A percentile compares a stretch with the other conserved stretches of the same genome.
phyloP scores from a whole-genome alignment of 30 jellyfish, hydroid and myxozoan genomes.

The Aurelia coerulea region DNA sequence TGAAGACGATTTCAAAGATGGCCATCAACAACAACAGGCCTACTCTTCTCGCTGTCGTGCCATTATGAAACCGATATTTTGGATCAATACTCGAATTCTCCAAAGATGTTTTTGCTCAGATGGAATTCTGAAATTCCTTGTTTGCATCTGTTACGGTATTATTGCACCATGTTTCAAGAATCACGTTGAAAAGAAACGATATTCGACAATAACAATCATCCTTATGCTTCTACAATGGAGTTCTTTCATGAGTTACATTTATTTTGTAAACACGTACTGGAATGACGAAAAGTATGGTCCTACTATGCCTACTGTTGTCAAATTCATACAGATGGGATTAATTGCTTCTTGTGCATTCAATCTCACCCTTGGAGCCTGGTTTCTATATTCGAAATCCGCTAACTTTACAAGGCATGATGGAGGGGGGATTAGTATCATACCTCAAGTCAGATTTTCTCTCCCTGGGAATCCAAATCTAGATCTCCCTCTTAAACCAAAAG shows the following conservation, averaged over 20 bases:
- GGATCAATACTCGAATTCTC: neutral
- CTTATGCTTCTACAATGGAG: conserved; percentile 1
- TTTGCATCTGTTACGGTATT: neutral
- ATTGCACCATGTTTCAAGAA: neutral
- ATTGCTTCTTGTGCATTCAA: conserved; percentile 20
- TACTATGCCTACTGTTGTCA: neutral
- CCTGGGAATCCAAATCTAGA: neutral
- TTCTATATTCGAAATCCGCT: neutral
- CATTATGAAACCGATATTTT: neutral
- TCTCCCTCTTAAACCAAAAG: neutral
- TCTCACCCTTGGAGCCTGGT: neutral
- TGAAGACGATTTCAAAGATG: too few species aligned
- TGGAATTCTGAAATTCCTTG: neutral
- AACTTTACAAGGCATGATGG: neutral
- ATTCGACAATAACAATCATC: neutral
- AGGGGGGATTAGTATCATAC: neutral
- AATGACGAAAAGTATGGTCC: neutral
- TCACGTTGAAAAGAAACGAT: neutral
- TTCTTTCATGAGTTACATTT: neutral
- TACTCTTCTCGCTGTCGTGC: neutral
- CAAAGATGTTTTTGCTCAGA: neutral
- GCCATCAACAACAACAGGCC: neutral
- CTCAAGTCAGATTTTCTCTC: neutral
- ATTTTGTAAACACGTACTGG: conserved; percentile 6
- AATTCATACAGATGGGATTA: conserved; percentile 9